Evolutionary conservation across 2,113 vertebrate species (phyloP).

Genomic region (Protobothrops flavoviridis): DNA sequence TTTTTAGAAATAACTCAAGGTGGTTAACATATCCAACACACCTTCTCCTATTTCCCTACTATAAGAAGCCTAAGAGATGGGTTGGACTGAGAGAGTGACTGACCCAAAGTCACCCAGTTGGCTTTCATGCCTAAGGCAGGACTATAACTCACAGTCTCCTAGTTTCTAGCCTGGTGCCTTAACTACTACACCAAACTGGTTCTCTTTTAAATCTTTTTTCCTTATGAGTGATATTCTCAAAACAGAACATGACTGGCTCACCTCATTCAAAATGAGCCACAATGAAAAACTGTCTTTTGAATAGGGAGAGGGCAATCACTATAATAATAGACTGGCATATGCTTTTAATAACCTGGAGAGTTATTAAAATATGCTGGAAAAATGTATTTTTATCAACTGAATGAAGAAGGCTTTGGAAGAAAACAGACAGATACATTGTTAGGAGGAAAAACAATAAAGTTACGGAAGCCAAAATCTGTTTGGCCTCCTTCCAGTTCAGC

Average conservation of each 20-base stretch:
- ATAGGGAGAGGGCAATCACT: background rate
- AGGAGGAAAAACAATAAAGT: background rate
- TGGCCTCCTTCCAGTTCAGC: conserved; percentile 40
- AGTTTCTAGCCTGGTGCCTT: background rate
- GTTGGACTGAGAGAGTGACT: too few relatives aligned
- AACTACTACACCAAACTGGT: background rate
- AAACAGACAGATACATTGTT: background rate
- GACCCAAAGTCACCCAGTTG: background rate
- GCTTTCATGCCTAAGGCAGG: background rate
- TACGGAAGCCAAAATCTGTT: background rate
- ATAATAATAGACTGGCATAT: conserved; percentile 19
- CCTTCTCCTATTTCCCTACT: background rate
- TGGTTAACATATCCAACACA: background rate
- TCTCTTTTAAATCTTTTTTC: background rate
- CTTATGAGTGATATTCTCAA: background rate
- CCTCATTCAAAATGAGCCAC: background rate
- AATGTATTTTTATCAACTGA: conserved; percentile 49
- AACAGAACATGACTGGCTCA: background rate
- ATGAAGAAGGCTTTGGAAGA: conserved; percentile 19
- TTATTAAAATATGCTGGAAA: background rate
- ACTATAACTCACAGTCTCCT: background rate
- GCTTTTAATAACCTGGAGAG: conserved; percentile 29
- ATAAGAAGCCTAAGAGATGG: too few relatives aligned
- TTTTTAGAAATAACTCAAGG: background rate
- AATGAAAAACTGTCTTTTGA: background rate